phyloP scores from a whole-genome alignment of 2,888 invertebrate genomes.

The Muscina levida region DNA sequence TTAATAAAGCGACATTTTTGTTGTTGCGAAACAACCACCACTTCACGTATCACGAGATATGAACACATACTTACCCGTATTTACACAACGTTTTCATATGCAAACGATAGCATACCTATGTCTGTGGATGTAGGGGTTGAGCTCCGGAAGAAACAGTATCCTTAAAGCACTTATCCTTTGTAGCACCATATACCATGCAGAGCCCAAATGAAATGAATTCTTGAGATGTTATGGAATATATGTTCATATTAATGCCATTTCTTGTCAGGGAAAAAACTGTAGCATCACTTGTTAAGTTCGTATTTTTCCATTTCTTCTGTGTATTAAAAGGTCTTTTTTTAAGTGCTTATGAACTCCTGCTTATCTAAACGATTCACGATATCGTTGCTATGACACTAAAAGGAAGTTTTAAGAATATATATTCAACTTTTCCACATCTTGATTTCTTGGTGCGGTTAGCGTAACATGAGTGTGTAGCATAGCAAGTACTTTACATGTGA shows the following conservation, averaged over 20 bases:
- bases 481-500: conserved; percentile 14
- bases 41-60: conserved; percentile 12
- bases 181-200: background rate
- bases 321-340: background rate
- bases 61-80: conserved; percentile 39
- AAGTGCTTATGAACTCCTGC: conserved; percentile 9
- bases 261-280: conserved; percentile 22
- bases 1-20: conserved; percentile 52
- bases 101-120: background rate
- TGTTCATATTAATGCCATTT: conserved; percentile 38
- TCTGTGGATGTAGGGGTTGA: background rate
- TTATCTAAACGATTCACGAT: conserved; percentile 45
- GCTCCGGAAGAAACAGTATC: conserved; percentile 9
- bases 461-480: background rate
- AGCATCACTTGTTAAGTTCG: conserved; percentile 39
- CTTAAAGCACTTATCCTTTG: conserved; percentile 43
- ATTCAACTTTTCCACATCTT: conserved; percentile 24
- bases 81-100: conserved; percentile 36
- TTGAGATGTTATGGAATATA: conserved; percentile 29
- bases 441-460: background rate
- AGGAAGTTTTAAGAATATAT: conserved; percentile 37
- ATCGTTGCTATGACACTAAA: conserved; percentile 30
- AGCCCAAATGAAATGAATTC: conserved; percentile 19
- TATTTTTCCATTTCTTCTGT: conserved; percentile 8
- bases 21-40: background rate